Base-by-base conservation (phyloP, 2,888 invertebrate species). In the Axea sp. region DNA sequence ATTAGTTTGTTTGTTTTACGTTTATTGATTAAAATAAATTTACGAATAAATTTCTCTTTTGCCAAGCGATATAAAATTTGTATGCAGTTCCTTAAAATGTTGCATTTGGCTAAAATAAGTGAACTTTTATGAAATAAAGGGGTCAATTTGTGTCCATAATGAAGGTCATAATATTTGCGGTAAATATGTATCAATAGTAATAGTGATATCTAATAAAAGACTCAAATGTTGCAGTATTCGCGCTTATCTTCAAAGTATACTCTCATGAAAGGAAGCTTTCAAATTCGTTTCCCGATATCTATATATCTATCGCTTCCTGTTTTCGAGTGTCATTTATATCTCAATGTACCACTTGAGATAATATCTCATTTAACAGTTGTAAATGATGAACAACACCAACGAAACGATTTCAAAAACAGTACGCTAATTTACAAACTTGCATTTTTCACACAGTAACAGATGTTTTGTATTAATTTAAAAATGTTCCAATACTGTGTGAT, bases 231-330 rank as follows among this genome's bases (percentile, higher is more conserved):
- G 55, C 57, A 55, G 73, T 62, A 73, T 73, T 73, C 62, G 37
- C 49, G 73, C 57, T 73, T 73, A 73, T 73, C 73, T 68, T 62
- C 62, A 73, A 73, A 73, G 67, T 68, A 62, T 67, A 68, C 67
- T 68, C 73, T 60, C 37, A 73, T 73, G 67, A 73, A 73, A 73
- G 73, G 73, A 74, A 74, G 74, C 74, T 69, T 74, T 69, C 69
- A 74, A 74, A 74, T 74, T 69, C 74, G 74, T 74, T 74, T 74
- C 65, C 74, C 68, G 64, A 69, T 74, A 74, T 74, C 74, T 74
- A 64, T 60, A 69, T 60, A 74, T 74, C 69, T 74, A 74, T 74
- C 74, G 65, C 65, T 74, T 74, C 74, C 74, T 74, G 74, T 74
- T 74, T 74, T 74, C 69, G 53, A 74, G 69, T 69, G 69, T 74